Conservation (phyloP, 1,140 invertebrate genomes). For the Ceratina calcarata region DNA sequence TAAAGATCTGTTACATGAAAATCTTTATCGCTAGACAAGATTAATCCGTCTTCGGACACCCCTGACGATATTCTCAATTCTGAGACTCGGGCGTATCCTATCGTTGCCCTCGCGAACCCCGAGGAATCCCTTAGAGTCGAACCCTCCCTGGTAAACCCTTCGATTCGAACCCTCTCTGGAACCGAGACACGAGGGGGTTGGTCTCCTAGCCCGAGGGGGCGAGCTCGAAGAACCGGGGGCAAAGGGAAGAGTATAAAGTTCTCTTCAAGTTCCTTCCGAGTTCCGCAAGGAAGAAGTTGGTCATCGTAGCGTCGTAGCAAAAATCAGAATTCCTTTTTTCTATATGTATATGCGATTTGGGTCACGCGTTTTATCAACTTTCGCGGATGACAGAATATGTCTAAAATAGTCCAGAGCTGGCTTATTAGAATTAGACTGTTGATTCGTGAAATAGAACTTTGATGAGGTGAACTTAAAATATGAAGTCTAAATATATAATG, state of each 20-base stretch:
- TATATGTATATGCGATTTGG: slow-evolving; percentile 44
- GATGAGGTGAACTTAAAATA: too few relatives aligned
- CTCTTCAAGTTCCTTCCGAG: slow-evolving; percentile 44
- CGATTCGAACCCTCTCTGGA: slow-evolving; percentile 31
- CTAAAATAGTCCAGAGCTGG: too few relatives aligned
- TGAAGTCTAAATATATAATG: too few relatives aligned
- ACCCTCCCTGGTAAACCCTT: slow-evolving; percentile 22
- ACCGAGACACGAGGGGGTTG: slow-evolving; percentile 16
- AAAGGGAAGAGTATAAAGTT: slow-evolving; percentile 55
- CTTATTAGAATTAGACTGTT: too few relatives aligned
- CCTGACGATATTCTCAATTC: too few relatives aligned
- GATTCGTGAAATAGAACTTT: too few relatives aligned
- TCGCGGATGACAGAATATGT: too few relatives aligned
- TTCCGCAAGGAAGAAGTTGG: slow-evolving; percentile 24
- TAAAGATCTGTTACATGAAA: too few relatives aligned
- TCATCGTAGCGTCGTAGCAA: slow-evolving; percentile 42
- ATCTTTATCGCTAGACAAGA: too few relatives aligned
- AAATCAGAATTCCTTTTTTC: slow-evolving; percentile 37
- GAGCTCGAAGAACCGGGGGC: slow-evolving; percentile 41
- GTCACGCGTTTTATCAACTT: slow-evolving; percentile 14
- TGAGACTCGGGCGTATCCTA: not conserved
- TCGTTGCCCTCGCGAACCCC: slow-evolving; percentile 1
- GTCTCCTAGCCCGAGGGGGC: slow-evolving; percentile 24
- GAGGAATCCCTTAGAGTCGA: not conserved
- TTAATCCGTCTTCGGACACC: too few relatives aligned